Conservation (phyloP, 2,797 vertebrate species). For the Telmatherina bonti region DNA sequence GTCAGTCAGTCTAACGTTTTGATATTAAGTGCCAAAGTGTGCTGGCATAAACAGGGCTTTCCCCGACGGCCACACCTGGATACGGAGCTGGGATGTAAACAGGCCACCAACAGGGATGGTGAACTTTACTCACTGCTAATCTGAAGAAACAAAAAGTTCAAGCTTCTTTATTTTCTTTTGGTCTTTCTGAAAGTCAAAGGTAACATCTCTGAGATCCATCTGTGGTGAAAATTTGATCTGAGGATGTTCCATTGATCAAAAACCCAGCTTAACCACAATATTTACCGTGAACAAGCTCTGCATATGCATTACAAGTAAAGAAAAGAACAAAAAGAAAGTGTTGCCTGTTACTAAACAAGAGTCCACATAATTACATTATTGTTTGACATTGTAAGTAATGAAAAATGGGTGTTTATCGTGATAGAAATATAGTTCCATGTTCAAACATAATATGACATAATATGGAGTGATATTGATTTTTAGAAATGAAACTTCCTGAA, state of each 20-base stretch:
- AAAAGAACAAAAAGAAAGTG: too few relatives aligned
- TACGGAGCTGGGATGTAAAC: slow-evolving; percentile 18
- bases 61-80: slow-evolving; percentile 60
- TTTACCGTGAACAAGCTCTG: too few relatives aligned
- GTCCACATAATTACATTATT: too few relatives aligned
- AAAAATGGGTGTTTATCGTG: too few relatives aligned
- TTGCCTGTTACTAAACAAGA: not conserved
- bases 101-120: slow-evolving; percentile 20
- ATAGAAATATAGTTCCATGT: too few relatives aligned
- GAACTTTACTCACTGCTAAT: not conserved
- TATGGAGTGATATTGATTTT: too few relatives aligned
- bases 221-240: not conserved
- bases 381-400: too few relatives aligned
- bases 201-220: not conserved
- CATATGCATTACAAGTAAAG: too few relatives aligned
- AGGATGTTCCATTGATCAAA: not conserved
- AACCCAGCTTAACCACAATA: not conserved
- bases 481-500: too few relatives aligned
- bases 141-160: slow-evolving; percentile 28
- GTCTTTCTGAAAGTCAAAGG: not conserved
- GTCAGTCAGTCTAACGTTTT: slow-evolving; percentile 57
- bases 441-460: too few relatives aligned
- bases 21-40: slow-evolving; percentile 37
- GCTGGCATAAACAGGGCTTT: slow-evolving; percentile 54
- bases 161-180: not conserved